These are phyloP conservation scores for Actias luna DNA, from an alignment of 2,888 invertebrate genomes.

Conservation along the genomic window DNA sequence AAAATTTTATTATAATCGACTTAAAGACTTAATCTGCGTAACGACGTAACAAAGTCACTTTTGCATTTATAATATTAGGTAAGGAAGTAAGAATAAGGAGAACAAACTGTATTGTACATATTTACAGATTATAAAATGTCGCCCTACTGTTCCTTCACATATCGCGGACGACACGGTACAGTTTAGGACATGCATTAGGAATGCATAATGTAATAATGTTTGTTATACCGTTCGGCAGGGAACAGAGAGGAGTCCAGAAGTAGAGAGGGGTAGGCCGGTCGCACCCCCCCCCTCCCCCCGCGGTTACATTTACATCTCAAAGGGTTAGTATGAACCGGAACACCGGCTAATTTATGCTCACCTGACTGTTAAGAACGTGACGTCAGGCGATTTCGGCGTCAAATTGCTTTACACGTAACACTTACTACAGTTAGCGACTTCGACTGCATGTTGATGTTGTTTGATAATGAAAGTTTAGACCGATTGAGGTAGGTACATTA, in stretches of 20 bases:
- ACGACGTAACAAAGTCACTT: no score
- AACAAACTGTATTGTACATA: no score
- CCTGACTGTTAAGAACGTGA: not conserved
- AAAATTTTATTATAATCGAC: no score
- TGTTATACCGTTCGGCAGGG: not conserved
- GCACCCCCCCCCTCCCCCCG: not conserved
- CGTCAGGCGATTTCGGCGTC: not conserved
- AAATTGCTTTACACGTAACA: not conserved
- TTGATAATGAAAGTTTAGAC: no score
- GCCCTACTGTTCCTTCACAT: not conserved
- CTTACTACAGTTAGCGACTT: not conserved
- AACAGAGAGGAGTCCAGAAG: not conserved
- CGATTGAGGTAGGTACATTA: no score
- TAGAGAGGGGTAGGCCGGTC: not conserved
- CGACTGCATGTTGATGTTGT: no score
- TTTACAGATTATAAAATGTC: no score
- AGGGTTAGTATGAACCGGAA: not conserved
- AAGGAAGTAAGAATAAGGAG: no score
- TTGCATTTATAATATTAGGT: no score
- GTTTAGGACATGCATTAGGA: slow-evolving; percentile 3
- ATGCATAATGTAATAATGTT: not conserved
- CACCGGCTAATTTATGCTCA: not conserved
- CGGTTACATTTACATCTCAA: slow-evolving; percentile 1
- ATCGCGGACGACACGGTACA: not conserved
- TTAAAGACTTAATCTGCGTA: no score